Conservation (phyloP, 2,888 invertebrate genomes). For the Ectemnius cavifrons region DNA sequence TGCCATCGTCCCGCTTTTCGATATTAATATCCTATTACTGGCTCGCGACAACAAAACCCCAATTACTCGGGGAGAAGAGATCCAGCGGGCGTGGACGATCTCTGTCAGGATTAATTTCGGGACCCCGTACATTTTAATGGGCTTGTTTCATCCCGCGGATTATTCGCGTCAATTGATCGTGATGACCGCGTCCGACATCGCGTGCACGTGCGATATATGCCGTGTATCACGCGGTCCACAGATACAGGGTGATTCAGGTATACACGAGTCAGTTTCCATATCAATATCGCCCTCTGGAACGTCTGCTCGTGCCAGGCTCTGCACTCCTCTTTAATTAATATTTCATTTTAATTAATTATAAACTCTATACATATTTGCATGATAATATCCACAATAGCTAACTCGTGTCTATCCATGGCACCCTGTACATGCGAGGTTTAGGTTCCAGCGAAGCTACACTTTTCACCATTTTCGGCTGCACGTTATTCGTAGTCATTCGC, state of each 20-base stretch:
- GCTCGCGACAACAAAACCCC: conserved; percentile 14
- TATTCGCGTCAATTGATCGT: conserved; percentile 31
- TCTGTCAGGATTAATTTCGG: conserved; percentile 38
- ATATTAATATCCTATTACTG: conserved; percentile 34
- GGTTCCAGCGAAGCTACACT: not conserved
- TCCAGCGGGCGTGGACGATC: not conserved
- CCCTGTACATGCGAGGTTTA: no score
- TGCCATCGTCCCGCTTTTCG: not conserved
- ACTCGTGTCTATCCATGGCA: not conserved
- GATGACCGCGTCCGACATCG: not conserved
- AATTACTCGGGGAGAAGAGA: conserved; percentile 29
- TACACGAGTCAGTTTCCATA: no score
- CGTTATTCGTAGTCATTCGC: not conserved
- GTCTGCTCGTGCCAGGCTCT: no score
- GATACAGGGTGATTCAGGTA: no score
- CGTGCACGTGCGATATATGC: not conserved
- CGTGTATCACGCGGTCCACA: no score
- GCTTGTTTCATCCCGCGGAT: conserved; percentile 46
- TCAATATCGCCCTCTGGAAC: no score
- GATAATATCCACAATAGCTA: not conserved
- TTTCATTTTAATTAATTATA: no score
- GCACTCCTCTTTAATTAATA: no score
- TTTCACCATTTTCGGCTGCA: conserved; percentile 2
- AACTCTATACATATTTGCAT: no score
- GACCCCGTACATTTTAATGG: conserved; percentile 42